A percentile compares a stretch with the other conserved stretches of the same genome.
Evolutionary conservation across 2,888 invertebrate species (phyloP).

Genomic region (Tetropium fuscum): DNA sequence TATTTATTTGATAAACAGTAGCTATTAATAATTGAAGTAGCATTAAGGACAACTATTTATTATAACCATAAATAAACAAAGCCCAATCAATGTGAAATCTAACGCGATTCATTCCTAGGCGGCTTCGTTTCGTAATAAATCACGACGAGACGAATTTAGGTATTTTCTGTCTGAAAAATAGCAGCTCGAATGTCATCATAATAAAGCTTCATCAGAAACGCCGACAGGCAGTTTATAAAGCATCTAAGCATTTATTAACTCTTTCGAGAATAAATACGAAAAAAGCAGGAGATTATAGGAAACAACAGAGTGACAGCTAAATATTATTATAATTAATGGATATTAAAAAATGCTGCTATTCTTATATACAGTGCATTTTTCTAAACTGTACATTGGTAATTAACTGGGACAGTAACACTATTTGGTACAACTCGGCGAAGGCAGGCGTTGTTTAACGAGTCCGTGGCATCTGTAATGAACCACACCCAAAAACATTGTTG

Average conservation of each 20-base stretch:
- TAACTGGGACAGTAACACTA: too few relatives aligned
- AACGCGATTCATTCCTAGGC: constrained; percentile 1
- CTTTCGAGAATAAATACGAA: too few relatives aligned
- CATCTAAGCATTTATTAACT: constrained; percentile 2
- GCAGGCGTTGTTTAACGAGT: too few relatives aligned
- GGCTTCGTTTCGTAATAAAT: constrained; percentile 1
- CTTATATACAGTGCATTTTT: too few relatives aligned
- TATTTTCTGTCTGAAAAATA: constrained; percentile 10
- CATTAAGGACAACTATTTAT: constrained; percentile 23
- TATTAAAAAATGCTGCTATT: too few relatives aligned
- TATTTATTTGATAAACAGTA: constrained; percentile 11
- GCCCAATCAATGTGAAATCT: constrained; percentile 17
- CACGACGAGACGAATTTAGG: constrained; percentile 4
- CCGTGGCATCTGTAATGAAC: too few relatives aligned
- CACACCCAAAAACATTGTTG: too few relatives aligned
- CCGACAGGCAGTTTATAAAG: constrained; percentile 8
- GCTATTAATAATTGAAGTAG: constrained; percentile 16
- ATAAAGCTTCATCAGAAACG: constrained; percentile 15
- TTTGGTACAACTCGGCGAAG: too few relatives aligned
- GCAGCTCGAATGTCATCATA: constrained; percentile 15
- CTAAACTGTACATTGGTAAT: too few relatives aligned
- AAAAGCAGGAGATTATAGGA: too few relatives aligned
- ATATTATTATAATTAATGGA: too few relatives aligned
- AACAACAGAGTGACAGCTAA: too few relatives aligned
- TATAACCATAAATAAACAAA: constrained; percentile 17